phyloP scores from a whole-genome alignment of 1,140 invertebrate species.

The Lasaia peninsularis region DNA sequence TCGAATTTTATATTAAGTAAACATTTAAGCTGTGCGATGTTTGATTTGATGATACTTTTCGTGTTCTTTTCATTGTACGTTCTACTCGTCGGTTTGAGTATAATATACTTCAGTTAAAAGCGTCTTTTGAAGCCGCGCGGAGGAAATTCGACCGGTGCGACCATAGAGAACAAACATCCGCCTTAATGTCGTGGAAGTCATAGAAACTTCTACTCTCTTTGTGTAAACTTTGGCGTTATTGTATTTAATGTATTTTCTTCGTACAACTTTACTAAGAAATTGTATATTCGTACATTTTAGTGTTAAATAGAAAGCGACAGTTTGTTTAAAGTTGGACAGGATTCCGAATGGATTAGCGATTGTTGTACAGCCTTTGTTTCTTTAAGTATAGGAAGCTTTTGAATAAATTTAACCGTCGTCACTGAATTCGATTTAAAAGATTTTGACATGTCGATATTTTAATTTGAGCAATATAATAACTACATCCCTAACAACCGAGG shows the following conservation, averaged over 20 bases:
- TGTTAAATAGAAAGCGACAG: not conserved
- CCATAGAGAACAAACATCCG: slow-evolving; percentile 12
- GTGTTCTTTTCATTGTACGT: not conserved
- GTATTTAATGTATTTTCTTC: slow-evolving; percentile 13
- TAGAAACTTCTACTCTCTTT: slow-evolving; percentile 9
- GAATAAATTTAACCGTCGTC: too few species aligned
- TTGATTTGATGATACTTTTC: too few species aligned
- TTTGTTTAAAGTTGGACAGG: not conserved
- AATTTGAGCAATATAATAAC: too few species aligned
- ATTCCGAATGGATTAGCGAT: too few species aligned
- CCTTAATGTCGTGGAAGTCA: slow-evolving; percentile 4
- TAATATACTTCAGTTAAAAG: slow-evolving; percentile 16
- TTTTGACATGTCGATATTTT: too few species aligned
- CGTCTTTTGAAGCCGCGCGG: not conserved
- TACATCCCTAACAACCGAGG: too few species aligned
- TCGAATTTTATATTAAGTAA: too few species aligned
- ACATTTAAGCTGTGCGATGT: too few species aligned
- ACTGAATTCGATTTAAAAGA: too few species aligned
- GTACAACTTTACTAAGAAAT: slow-evolving; percentile 6
- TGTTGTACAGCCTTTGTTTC: too few species aligned
- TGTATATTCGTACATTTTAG: not conserved
- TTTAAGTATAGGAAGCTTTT: too few species aligned
- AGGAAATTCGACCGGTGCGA: slow-evolving; percentile 6
- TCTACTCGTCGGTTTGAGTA: not conserved
- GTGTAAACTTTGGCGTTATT: slow-evolving; percentile 8